Evolutionary conservation across 2,888 invertebrate species (phyloP), one percentile per base, ranked within the genome.

Genomic region (Syritta pipiens): DNA sequence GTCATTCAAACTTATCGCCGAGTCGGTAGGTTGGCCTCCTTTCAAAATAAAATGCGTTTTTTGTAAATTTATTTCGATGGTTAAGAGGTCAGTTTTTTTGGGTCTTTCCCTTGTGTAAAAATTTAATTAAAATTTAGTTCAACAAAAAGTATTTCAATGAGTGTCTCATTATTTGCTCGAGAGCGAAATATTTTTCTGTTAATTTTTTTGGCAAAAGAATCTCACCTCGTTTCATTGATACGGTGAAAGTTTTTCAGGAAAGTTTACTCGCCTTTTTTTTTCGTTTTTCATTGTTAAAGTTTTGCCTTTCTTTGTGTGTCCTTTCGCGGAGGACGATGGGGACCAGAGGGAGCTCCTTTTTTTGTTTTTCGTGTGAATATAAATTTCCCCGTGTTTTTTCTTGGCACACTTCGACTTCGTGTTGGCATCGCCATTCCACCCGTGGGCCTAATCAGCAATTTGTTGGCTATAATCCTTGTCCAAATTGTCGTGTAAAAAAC

Each of bases 71-170:
- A 17, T 35, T 10, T 19, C 4, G 28, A 10, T 62, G n/a, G 26
- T 46, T 5, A 22, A 22, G 22, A 48, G 35, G 12, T 35, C 37
- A 17, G 37, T 72, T 72, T 55, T 55, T 65, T 32, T 57, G 35
- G 14, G 37, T 51, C 42, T 46, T 51, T 32, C 32, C 14, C 40
- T 30, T 44, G 35, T 49, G 37, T 32, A 69, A 62, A 69, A 62
- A 72, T 72, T 65, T 77, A 77, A 77, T 77, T 77, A 60, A 77
- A 77, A 77, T 77, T 48, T 77, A 40, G 60, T 65, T 77, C 77
- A 77, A 28, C 28, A 22, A 42, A 77, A 77, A 72, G 65, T 67
- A 72, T 77, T 77, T 77, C 77, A 77, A 67, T 72, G 65, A 59
- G 42, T 48, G 65, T 59, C 77, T 59, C 32, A 65, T 72, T 65